phyloP scores from a whole-genome alignment of 2,113 vertebrate species.

The Osmerus mordax region DNA sequence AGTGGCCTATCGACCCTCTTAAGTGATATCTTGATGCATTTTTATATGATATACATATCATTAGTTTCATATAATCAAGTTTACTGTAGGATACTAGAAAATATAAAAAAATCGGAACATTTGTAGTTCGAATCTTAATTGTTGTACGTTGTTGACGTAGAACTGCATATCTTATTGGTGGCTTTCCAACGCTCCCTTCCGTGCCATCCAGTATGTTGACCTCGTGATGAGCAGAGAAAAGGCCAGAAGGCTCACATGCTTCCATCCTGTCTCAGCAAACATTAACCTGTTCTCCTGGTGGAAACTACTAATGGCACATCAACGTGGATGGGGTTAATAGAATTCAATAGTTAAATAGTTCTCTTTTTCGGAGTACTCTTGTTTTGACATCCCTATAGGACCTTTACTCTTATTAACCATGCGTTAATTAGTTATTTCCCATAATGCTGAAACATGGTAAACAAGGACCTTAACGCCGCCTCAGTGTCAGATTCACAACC shows the following conservation, averaged over 20 bases:
- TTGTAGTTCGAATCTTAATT: not conserved
- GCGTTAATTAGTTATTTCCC: too few relatives aligned
- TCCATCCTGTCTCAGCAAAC: slow-evolving; percentile 3
- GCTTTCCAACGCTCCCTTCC: too few relatives aligned
- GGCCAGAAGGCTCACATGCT: not conserved
- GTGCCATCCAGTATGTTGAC: not conserved
- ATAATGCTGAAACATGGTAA: too few relatives aligned
- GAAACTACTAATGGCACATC: slow-evolving; percentile 1
- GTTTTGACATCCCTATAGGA: too few relatives aligned
- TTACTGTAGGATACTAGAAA: too few relatives aligned
- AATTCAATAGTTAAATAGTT: not conserved
- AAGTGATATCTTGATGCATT: not conserved
- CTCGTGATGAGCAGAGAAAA: not conserved
- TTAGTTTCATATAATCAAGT: too few relatives aligned
- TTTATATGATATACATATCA: too few relatives aligned
- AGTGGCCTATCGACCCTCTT: not conserved
- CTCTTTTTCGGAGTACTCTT: too few relatives aligned
- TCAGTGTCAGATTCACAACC: too few relatives aligned
- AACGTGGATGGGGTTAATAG: slow-evolving; percentile 12
- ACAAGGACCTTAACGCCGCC: too few relatives aligned
- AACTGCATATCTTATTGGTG: not conserved
- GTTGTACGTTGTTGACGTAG: not conserved
- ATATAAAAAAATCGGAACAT: too few relatives aligned
- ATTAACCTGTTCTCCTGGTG: slow-evolving; percentile 1
- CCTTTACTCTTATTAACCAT: too few relatives aligned